Evolutionary conservation across 2,888 invertebrate genomes (phyloP).

Genomic region (Ennomos fuscantarius): DNA sequence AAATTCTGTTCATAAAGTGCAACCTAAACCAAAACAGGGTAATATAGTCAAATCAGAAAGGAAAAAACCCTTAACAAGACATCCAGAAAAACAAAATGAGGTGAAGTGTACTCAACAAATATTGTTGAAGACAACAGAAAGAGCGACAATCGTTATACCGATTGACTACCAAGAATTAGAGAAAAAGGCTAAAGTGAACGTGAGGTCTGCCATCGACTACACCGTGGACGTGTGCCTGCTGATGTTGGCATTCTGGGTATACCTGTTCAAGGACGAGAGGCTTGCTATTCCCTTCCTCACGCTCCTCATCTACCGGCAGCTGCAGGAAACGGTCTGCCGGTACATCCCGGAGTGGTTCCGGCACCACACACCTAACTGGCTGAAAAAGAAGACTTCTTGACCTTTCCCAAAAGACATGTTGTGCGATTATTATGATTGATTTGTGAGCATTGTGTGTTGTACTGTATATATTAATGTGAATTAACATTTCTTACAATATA

Average conservation of each 20-base stretch:
- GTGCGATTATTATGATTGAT: slow-evolving; percentile 66
- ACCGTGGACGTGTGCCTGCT: slow-evolving; percentile 90
- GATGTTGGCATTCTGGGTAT: slow-evolving; percentile 91
- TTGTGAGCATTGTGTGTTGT: slow-evolving; percentile 74
- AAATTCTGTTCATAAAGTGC: slow-evolving; percentile 47
- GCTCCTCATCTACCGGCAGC: slow-evolving; percentile 90
- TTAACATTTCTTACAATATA: slow-evolving; percentile 54
- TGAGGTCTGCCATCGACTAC: slow-evolving; percentile 89
- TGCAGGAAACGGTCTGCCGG: slow-evolving; percentile 87
- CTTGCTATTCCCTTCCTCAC: slow-evolving; percentile 92
- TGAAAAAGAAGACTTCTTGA: slow-evolving; percentile 79
- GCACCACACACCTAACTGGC: slow-evolving; percentile 70
- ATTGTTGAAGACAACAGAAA: slow-evolving; percentile 70
- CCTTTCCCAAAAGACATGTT: slow-evolving; percentile 72
- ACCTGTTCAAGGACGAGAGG: slow-evolving; percentile 91
- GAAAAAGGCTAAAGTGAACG: slow-evolving; percentile 87
- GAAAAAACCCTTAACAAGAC: slow-evolving; percentile 25
- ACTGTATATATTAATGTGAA: slow-evolving; percentile 63
- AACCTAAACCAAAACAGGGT: slow-evolving; percentile 39
- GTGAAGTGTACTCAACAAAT: slow-evolving; percentile 63
- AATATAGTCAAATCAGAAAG: slow-evolving; percentile 33
- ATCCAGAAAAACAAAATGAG: slow-evolving; percentile 43
- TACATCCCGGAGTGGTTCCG: slow-evolving; percentile 86
- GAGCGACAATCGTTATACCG: slow-evolving; percentile 78
- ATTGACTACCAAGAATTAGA: slow-evolving; percentile 84